Percentiles rank a stretch among this genome's conserved stretches.
phyloP scores from a whole-genome alignment of 2,797 vertebrate genomes.

The Hydrophis major region DNA sequence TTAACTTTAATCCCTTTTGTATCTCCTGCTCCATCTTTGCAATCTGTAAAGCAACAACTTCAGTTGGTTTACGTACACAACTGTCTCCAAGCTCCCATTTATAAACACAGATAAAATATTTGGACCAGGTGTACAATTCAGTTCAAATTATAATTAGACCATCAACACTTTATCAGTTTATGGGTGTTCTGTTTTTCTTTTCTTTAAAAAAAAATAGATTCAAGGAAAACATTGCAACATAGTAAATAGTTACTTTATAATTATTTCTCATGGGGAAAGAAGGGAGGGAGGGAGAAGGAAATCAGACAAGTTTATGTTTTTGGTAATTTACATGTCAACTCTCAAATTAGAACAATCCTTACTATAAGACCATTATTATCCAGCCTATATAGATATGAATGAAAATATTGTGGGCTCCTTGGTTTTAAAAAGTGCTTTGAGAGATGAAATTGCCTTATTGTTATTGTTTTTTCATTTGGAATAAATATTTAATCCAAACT shows the following conservation, averaged over 20 bases:
- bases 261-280: conserved; percentile 2
- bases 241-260: conserved; percentile 24
- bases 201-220: conserved; percentile 1
- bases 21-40: conserved; percentile 51
- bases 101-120: conserved; percentile 37
- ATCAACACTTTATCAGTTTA: conserved; percentile 27
- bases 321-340: neutral
- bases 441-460: neutral
- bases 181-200: neutral
- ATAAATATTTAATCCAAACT: neutral
- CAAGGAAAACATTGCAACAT: conserved; percentile 16
- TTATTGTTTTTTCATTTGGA: neutral
- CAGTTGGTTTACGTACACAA: conserved; percentile 33
- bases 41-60: conserved; percentile 48
- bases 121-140: conserved; percentile 25
- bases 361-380: neutral
- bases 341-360: neutral
- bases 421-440: neutral
- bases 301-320: neutral
- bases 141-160: conserved; percentile 32
- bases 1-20: conserved; percentile 56
- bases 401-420: neutral
- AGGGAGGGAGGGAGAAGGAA: neutral
- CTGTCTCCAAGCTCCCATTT: conserved; percentile 24
- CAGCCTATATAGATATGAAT: neutral